These are phyloP conservation scores for Nasonia oneida DNA, from an alignment of 2,888 invertebrate genomes.

Conservation along the genomic window DNA sequence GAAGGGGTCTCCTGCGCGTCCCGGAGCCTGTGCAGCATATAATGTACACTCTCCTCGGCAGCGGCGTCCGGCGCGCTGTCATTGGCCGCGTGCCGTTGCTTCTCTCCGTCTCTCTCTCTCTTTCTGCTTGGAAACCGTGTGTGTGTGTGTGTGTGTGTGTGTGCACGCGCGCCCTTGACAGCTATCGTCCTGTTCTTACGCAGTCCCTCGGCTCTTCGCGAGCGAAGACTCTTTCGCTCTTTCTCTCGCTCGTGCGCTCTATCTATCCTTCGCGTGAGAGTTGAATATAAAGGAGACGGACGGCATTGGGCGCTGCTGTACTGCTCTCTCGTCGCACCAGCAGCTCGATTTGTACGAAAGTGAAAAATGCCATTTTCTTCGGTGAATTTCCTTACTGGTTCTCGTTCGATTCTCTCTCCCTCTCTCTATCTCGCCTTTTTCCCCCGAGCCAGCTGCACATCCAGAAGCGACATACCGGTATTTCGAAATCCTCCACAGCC, in stretches of 20 bases:
- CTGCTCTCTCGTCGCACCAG: background rate
- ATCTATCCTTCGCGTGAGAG: conserved; percentile 49
- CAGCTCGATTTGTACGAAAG: conserved; percentile 34
- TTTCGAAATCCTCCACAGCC: conserved; percentile 27
- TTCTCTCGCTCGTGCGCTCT: conserved; percentile 47
- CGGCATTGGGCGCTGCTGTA: conserved; percentile 28
- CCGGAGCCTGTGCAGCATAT: conserved; percentile 35
- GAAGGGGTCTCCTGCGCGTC: conserved; percentile 37
- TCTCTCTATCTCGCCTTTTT: background rate
- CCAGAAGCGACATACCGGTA: conserved; percentile 2
- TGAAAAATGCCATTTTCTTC: conserved; percentile 55
- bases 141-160: conserved; percentile 40
- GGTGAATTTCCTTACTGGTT: conserved; percentile 26
- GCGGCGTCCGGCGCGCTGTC: conserved; percentile 63
- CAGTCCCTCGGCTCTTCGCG: conserved; percentile 51
- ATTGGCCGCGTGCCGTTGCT: conserved; percentile 64
- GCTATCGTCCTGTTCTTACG: conserved; percentile 67
- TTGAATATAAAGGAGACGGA: conserved; percentile 57
- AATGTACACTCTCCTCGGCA: conserved; percentile 25
- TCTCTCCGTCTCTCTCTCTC: background rate
- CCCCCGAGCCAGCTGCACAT: background rate
- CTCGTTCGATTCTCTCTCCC: background rate
- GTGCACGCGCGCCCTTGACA: conserved; percentile 69
- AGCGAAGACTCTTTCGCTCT: conserved; percentile 46
- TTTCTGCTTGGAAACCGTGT: conserved; percentile 27